Evolutionary conservation across 2,888 invertebrate genomes (phyloP).

Genomic region (Choreutis nemorana): DNA sequence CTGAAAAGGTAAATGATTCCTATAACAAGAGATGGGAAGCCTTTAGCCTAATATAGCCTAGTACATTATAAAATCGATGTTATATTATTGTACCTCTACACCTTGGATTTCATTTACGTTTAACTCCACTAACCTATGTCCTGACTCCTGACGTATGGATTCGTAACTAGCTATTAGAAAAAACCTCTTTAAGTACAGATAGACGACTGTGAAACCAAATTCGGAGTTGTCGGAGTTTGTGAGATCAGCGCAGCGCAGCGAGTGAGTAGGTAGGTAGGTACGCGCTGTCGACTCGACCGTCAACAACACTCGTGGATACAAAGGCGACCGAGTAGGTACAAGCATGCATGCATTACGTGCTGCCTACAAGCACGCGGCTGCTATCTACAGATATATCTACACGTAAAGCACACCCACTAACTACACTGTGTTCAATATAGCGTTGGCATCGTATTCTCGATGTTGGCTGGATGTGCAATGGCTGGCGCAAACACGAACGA

Average conservation of each 20-base stretch:
- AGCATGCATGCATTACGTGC: conserved; percentile 55
- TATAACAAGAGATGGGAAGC: too few relatives aligned
- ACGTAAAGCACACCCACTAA: too few relatives aligned
- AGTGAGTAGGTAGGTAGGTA: conserved; percentile 41
- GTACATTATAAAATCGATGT: too few relatives aligned
- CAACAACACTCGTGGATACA: conserved; percentile 38
- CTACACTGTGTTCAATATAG: conserved; percentile 33
- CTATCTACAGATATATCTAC: conserved; percentile 33
- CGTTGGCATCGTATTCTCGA: conserved; percentile 29
- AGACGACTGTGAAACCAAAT: conserved; percentile 8
- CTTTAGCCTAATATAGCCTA: too few relatives aligned
- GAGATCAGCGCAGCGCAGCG: conserved; percentile 30
- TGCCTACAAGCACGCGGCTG: conserved; percentile 37
- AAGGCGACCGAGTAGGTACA: conserved; percentile 28
- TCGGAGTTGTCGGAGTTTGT: conserved; percentile 19
- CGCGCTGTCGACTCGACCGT: conserved; percentile 28
- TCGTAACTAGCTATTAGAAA: too few relatives aligned
- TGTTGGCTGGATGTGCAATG: conserved; percentile 41
- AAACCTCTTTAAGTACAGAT: conserved; percentile 9
- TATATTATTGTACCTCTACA: too few relatives aligned
- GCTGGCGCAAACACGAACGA: conserved; percentile 43
- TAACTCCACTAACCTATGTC: too few relatives aligned
- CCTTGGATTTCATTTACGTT: too few relatives aligned
- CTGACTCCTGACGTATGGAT: too few relatives aligned
- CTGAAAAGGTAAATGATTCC: too few relatives aligned